These are phyloP conservation scores for Esperia sulphurella DNA, from an alignment of 2,888 invertebrate species.

Conservation along the genomic window DNA sequence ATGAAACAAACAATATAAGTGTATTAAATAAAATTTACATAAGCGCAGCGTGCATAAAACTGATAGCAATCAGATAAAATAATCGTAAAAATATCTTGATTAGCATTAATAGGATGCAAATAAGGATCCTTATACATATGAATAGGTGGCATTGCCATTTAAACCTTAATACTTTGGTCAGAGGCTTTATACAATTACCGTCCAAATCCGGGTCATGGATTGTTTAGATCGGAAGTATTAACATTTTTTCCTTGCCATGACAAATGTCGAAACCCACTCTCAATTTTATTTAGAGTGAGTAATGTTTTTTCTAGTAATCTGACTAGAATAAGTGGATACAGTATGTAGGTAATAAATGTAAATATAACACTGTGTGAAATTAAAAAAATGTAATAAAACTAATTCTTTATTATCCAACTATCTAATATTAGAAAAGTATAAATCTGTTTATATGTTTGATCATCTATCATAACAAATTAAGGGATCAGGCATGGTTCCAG, in stretches of 20 bases:
- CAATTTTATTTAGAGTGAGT: neutral
- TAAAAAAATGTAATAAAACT: too few relatives aligned
- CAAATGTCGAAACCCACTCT: neutral
- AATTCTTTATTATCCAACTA: too few relatives aligned
- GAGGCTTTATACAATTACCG: neutral
- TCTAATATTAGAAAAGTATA: too few relatives aligned
- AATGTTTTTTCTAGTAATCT: neutral
- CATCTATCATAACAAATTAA: too few relatives aligned
- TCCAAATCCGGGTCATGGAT: conserved; percentile 4
- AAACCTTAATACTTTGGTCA: neutral
- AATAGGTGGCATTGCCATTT: conserved; percentile 9
- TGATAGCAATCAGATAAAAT: neutral
- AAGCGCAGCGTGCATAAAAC: too few relatives aligned
- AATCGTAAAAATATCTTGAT: neutral
- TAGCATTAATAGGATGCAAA: conserved; percentile 3
- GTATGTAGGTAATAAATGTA: too few relatives aligned
- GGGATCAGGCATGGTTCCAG: too few relatives aligned
- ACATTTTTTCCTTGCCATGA: conserved; percentile 1
- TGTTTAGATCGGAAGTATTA: conserved; percentile 1
- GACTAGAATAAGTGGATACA: too few relatives aligned
- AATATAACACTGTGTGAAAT: too few relatives aligned
- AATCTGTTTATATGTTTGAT: too few relatives aligned
- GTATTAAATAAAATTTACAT: too few relatives aligned
- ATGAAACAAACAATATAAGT: too few relatives aligned
- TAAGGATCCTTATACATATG: conserved; percentile 4